phyloP scores from a whole-genome alignment of 2,888 invertebrate species.

The Xanthia icteritia region DNA sequence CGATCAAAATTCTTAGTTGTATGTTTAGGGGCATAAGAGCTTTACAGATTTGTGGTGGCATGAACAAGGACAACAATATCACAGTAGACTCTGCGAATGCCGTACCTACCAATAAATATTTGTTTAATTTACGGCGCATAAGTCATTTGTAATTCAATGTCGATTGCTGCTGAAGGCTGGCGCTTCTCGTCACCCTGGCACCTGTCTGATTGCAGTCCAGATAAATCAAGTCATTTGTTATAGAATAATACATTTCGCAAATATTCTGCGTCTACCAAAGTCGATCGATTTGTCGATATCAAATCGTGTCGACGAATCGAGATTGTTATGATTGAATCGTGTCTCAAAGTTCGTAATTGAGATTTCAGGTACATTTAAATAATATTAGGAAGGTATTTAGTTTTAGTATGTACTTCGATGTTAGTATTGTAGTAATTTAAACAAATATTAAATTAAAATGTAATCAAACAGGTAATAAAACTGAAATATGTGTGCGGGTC shows the following conservation, averaged over 20 bases:
- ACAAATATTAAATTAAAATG: neutral
- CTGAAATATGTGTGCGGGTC: neutral
- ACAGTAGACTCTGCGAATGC: neutral
- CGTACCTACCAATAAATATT: neutral
- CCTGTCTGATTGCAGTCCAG: slow-evolving; percentile 53
- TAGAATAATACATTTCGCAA: slow-evolving; percentile 46
- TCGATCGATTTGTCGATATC: slow-evolving; percentile 20
- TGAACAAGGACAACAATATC: neutral
- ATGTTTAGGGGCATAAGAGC: neutral
- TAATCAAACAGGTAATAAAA: neutral
- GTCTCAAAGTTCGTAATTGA: slow-evolving; percentile 1
- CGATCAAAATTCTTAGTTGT: slow-evolving; percentile 2
- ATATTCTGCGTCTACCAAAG: slow-evolving; percentile 42
- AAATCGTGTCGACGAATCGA: slow-evolving; percentile 8
- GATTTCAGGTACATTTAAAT: neutral
- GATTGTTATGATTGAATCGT: slow-evolving; percentile 29
- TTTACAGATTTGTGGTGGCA: neutral
- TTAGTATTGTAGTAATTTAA: neutral
- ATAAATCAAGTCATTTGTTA: slow-evolving; percentile 50
- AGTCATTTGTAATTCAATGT: slow-evolving; percentile 23
- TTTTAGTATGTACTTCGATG: neutral
- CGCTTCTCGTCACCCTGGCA: slow-evolving; percentile 42
- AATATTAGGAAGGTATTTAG: neutral
- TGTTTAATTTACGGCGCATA: neutral
- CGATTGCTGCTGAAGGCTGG: slow-evolving; percentile 10